A percentile compares a stretch with the other conserved stretches of the same genome.
Evolutionary conservation across 2,888 invertebrate species (phyloP).

Genomic region (Bellardia bayeri): DNA sequence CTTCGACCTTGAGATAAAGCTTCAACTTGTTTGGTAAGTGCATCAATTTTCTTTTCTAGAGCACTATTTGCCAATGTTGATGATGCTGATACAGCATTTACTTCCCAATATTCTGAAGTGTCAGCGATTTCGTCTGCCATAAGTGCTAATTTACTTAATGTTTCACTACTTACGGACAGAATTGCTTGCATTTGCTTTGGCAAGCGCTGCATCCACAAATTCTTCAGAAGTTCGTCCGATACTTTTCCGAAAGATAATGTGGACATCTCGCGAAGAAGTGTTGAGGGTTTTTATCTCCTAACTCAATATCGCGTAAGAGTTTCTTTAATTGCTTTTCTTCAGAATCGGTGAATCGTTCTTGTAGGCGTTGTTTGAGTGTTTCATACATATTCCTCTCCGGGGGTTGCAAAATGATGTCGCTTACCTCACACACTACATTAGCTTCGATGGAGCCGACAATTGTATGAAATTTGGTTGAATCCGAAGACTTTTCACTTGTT

Average conservation of each 20-base stretch:
- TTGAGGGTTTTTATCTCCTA: slow-evolving; percentile 19
- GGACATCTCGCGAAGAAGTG: slow-evolving; percentile 8
- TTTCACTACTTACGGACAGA: neutral
- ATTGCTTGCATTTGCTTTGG: neutral
- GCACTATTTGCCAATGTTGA: too few species aligned
- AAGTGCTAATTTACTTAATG: neutral
- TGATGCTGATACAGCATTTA: too few species aligned
- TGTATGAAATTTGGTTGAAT: slow-evolving; percentile 13
- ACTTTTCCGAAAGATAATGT: slow-evolving; percentile 16
- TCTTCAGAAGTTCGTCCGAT: neutral
- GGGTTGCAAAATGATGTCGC: neutral
- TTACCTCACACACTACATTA: neutral
- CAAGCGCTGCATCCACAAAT: slow-evolving; percentile 2
- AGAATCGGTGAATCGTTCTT: slow-evolving; percentile 8
- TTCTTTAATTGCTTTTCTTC: slow-evolving; percentile 12
- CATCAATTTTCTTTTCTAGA: too few species aligned
- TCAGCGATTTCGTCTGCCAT: neutral
- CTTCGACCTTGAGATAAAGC: too few species aligned
- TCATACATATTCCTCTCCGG: neutral
- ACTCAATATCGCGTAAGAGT: neutral
- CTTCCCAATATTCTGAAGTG: too few species aligned
- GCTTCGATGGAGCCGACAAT: neutral
- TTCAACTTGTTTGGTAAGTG: too few species aligned
- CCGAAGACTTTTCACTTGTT: neutral
- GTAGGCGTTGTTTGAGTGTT: neutral